These are phyloP conservation scores for Clarias platycephalus DNA, from an alignment of 2,797 vertebrate genomes.

Conservation along the genomic window DNA sequence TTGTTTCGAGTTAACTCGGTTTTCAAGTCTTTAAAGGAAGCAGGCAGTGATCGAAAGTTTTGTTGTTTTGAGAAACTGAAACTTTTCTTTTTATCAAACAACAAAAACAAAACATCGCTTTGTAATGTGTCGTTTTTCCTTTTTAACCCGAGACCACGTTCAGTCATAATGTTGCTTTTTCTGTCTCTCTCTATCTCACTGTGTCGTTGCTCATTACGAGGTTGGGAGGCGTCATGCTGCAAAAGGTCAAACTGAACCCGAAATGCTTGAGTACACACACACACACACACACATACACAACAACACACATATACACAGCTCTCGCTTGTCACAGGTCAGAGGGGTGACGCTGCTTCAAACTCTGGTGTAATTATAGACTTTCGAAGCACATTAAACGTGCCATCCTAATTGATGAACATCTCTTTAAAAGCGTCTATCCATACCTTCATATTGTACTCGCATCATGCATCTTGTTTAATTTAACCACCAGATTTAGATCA, in stretches of 20 bases:
- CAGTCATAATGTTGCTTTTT: neutral
- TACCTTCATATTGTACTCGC: neutral
- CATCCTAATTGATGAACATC: slow-evolving; percentile 57
- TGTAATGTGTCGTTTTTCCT: neutral
- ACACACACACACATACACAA: neutral
- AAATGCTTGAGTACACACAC: neutral
- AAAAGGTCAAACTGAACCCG: slow-evolving; percentile 20
- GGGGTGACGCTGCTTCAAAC: neutral
- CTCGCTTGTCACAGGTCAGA: slow-evolving; percentile 53
- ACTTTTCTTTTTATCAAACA: neutral
- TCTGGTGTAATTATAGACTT: slow-evolving; percentile 56
- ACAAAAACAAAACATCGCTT: neutral
- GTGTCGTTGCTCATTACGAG: slow-evolving; percentile 1
- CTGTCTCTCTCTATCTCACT: neutral
- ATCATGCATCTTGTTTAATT: neutral
- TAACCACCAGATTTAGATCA: neutral
- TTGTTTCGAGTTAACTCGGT: neutral
- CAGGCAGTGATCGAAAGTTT: neutral
- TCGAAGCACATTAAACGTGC: slow-evolving; percentile 54
- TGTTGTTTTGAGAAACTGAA: neutral
- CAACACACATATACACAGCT: neutral
- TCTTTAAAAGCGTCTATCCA: slow-evolving; percentile 47
- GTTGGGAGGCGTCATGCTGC: neutral
- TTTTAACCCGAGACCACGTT: neutral
- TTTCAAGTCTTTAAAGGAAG: neutral